Base-by-base conservation (phyloP, 2,113 vertebrate species). In the Nibea coibor region DNA sequence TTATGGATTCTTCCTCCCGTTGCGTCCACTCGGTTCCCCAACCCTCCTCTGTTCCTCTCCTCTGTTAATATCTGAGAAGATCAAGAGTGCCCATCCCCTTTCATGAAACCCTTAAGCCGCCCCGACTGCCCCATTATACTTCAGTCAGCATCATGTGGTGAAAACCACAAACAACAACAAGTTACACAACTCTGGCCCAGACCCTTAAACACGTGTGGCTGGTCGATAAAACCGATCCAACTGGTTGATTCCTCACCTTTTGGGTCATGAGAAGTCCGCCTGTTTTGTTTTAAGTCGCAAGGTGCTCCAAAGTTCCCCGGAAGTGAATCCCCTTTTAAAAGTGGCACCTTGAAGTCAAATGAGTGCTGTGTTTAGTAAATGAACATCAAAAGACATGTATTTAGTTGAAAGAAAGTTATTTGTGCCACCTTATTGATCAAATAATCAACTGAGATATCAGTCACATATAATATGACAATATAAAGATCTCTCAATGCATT, bases 21-120 rank as follows among this genome's bases (percentile, higher is more conserved):
- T 70, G n/a, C 61, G n/a, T 54, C 43, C 6, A 19, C 45, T 26
- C 39, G 19, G 48, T 31, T 24, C 22, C 43, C 43, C 14, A 57
- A 42, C 17, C 54, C 24, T 20, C 16, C 35, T 7, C 45, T 63
- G 47, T 78, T 75, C 45, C 45, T 70, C 69, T 84, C 39, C 66
- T 76, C 73, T 50, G 65, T 28, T 57, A 81, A 74, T 10, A 39
- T 87, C 81, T 90, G 79, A 79, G 72, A 71, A 56, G 10, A 50
- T 20, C 15, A 51, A 50, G 15, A 17, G 24, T 28, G 42, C 12
- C 48, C 57, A 24, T 45, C 86, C 59, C 79, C 87, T 88, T 91
- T 91, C 89, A 87, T 88, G 64, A 70, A 84, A 51, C 16, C 54
- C 54, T 19, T 84, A 80, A 86, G 63, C 87, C 75, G 20, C 78